Evolutionary conservation across 2,113 vertebrate genomes (phyloP), one percentile per base, ranked within the genome.

Genomic region (Ranitomeya imitator): DNA sequence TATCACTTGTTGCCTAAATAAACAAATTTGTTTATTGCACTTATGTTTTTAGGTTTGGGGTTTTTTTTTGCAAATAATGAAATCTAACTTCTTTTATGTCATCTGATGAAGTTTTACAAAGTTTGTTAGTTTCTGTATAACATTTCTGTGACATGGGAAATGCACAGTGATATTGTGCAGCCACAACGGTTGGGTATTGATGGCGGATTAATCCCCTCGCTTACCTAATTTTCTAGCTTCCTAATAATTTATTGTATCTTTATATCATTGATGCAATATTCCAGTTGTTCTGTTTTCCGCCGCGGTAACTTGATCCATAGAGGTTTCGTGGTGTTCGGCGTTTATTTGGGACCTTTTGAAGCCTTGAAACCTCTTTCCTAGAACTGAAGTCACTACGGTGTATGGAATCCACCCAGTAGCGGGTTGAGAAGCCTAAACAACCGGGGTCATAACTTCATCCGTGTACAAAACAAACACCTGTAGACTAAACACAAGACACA

Each of bases 401-500:
- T 74, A 19, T 31, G 55, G 23, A 80, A 80, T 31, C 67, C 12
- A 7, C 71, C 71, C 71, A 74, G 71, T 74, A 74, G 69, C 31
- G 18, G 16, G 13, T 7, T 6, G 3, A 9, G 5, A 63, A 85
- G 65, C 83, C 65, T 23, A 83, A 84, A 84, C 51, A 85, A 59
- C 19, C 23, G 7, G 16, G 16, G n/a, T 74, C 63, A 31, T 51
- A 57, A 74, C 67, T 85, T 59, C 54, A 61, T 23, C 83, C 21
- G 19, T 59, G n/a, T 76, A 77, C 60, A 86, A 51, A 65, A 79
- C 31, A 78, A 54, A 21, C 59, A 26, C 45, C 37, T 26, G 6
- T n/a, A 87, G 85, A 87, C 85, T 80, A 87, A 87, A 87, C 77
- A 87, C 54, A 4, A 51, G 2, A 52, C 7, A 67, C 13, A 31